Percentiles rank a stretch among this genome's conserved stretches.
Conservation (phyloP, 2,888 invertebrate genomes). For the Ornithoptera priamus region DNA sequence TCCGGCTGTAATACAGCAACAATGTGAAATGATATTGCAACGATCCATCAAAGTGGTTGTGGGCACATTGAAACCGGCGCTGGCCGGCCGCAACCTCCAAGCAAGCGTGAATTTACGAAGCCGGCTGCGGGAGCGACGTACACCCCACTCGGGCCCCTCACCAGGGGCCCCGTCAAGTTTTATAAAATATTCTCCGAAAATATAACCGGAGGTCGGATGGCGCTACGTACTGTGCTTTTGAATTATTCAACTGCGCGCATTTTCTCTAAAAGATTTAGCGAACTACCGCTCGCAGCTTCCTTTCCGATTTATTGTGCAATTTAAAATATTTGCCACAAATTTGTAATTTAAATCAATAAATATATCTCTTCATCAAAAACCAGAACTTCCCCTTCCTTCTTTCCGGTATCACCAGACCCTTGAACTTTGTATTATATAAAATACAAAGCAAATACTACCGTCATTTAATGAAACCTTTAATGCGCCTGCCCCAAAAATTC, state of each 20-base stretch:
- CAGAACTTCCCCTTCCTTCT: no score
- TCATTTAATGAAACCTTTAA: no score
- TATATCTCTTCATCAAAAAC: no score
- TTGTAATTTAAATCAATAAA: no score
- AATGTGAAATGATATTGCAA: constrained; percentile 14
- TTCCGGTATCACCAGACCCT: no score
- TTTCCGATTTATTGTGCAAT: no score
- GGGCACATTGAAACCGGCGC: constrained; percentile 15
- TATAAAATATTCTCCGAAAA: constrained; percentile 28
- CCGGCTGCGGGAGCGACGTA: background rate
- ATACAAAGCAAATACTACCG: no score
- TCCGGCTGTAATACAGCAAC: constrained; percentile 6
- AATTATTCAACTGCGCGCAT: constrained; percentile 21
- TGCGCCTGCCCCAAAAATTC: no score
- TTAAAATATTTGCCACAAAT: no score
- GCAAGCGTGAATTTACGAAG: constrained; percentile 28
- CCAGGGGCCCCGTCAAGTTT: constrained; percentile 16
- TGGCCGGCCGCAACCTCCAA: constrained; percentile 1
- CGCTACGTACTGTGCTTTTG: constrained; percentile 15
- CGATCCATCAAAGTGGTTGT: constrained; percentile 14
- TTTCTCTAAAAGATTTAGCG: constrained; percentile 7
- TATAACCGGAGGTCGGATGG: constrained; percentile 15
- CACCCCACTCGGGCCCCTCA: constrained; percentile 12
- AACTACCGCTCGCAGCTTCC: background rate
- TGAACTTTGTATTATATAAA: no score